These are phyloP conservation scores for Suricata suricatta DNA, from an alignment of 2,113 vertebrate species.

Conservation along the genomic window DNA sequence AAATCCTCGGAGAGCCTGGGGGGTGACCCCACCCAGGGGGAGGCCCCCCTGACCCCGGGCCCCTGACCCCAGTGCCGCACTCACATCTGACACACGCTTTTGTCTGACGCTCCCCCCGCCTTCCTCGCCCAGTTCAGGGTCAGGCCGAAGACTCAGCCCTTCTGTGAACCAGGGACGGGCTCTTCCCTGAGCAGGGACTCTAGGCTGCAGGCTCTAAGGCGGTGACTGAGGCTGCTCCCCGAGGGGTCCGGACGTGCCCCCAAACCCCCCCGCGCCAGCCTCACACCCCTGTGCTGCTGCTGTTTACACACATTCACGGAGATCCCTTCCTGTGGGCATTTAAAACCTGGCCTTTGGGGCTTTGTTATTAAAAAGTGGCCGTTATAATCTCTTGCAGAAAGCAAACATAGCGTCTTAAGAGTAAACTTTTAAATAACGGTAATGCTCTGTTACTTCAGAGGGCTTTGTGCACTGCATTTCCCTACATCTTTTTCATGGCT, in stretches of 20 bases:
- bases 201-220: rapidly evolving
- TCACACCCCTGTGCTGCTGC: no score
- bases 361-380: not conserved
- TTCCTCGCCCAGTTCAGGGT: not conserved
- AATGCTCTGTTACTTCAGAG: not conserved
- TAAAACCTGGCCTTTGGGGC: not conserved
- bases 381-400: not conserved
- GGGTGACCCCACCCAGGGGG: not conserved
- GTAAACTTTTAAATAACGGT: not conserved
- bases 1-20: slow-evolving; percentile 11
- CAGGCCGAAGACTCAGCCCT: not conserved
- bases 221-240: not conserved
- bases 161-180: not conserved
- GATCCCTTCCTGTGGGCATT: not conserved
- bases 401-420: not conserved
- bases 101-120: not conserved
- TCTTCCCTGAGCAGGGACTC: not conserved
- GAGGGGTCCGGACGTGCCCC: no score
- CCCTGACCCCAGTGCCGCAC: rapidly evolving
- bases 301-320: rapidly evolving
- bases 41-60: not conserved
- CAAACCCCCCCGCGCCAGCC: no score
- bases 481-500: not conserved
- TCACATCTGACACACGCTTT: not conserved
- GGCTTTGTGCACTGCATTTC: not conserved